These are phyloP conservation scores for Oenanthe melanoleuca DNA, from an alignment of 2,113 vertebrate genomes.

Conservation along the genomic window DNA sequence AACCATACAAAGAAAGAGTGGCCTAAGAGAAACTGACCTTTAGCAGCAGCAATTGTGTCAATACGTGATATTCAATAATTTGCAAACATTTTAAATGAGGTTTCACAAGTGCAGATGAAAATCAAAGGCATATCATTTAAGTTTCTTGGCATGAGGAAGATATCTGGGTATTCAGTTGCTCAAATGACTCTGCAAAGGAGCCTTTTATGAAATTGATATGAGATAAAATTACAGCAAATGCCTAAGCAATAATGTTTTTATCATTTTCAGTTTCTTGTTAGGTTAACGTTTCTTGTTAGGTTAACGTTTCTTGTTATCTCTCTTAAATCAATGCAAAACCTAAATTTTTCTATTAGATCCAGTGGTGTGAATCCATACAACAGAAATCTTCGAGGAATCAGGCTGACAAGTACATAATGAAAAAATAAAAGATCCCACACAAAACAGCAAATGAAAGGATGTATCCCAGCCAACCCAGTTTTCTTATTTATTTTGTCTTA, in stretches of 20 bases:
- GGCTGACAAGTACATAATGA: not conserved
- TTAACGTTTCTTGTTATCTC: not conserved
- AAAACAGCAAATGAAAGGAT: not conserved
- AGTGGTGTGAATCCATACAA: fast-evolving
- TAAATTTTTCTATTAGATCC: not conserved
- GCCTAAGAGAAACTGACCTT: not conserved
- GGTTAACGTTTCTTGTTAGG: too few relatives aligned
- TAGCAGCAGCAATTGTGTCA: not conserved
- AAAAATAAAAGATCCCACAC: not conserved
- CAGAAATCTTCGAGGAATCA: not conserved
- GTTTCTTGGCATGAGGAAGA: not conserved
- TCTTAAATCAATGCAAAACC: not conserved
- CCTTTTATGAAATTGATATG: not conserved
- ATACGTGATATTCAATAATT: not conserved
- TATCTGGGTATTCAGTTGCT: not conserved
- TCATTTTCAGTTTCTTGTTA: not conserved
- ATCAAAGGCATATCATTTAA: not conserved
- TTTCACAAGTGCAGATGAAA: not conserved
- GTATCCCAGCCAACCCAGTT: not conserved
- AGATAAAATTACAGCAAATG: not conserved
- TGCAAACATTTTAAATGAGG: not conserved
- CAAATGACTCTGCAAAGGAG: not conserved
- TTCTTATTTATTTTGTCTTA: too few relatives aligned
- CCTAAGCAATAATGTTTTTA: not conserved
- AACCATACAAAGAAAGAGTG: not conserved